phyloP scores from a whole-genome alignment of 2,888 invertebrate genomes.

The Oegoconia quadripuncta region DNA sequence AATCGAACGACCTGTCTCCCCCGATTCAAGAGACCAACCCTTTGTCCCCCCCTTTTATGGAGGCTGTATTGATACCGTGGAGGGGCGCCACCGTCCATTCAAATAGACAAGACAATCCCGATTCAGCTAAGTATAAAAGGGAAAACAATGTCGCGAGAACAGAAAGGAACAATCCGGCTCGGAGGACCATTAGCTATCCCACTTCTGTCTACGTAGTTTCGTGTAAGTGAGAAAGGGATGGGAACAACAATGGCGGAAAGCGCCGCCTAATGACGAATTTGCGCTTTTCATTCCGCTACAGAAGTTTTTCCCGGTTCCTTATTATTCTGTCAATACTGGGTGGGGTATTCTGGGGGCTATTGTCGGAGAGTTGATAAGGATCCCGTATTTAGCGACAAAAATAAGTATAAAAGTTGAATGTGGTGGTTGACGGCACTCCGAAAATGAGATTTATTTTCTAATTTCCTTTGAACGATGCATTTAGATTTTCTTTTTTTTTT shows the following conservation, averaged over 20 bases:
- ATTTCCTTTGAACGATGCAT: slow-evolving; percentile 21
- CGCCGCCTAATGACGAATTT: slow-evolving; percentile 79
- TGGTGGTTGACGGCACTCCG: slow-evolving; percentile 24
- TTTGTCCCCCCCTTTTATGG: slow-evolving; percentile 76
- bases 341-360: slow-evolving; percentile 44
- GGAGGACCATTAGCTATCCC: slow-evolving; percentile 67
- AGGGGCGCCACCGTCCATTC: slow-evolving; percentile 75
- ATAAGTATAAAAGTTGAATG: slow-evolving; percentile 45
- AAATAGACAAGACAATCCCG: slow-evolving; percentile 78
- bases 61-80: slow-evolving; percentile 75
- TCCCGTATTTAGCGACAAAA: slow-evolving; percentile 56
- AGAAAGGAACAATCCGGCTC: slow-evolving; percentile 78
- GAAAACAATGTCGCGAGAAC: slow-evolving; percentile 79
- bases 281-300: slow-evolving; percentile 80
- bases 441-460: slow-evolving; percentile 26
- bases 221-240: slow-evolving; percentile 40
- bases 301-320: slow-evolving; percentile 78
- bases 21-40: slow-evolving; percentile 78
- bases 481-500: too few species aligned
- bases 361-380: slow-evolving; percentile 65
- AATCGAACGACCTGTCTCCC: slow-evolving; percentile 77
- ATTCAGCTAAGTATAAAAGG: slow-evolving; percentile 76
- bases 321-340: slow-evolving; percentile 75
- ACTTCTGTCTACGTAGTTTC: slow-evolving; percentile 35
- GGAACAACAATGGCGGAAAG: slow-evolving; percentile 72